Evolutionary conservation across 1,140 invertebrate species (phyloP).

Genomic region (Penaeus indicus): DNA sequence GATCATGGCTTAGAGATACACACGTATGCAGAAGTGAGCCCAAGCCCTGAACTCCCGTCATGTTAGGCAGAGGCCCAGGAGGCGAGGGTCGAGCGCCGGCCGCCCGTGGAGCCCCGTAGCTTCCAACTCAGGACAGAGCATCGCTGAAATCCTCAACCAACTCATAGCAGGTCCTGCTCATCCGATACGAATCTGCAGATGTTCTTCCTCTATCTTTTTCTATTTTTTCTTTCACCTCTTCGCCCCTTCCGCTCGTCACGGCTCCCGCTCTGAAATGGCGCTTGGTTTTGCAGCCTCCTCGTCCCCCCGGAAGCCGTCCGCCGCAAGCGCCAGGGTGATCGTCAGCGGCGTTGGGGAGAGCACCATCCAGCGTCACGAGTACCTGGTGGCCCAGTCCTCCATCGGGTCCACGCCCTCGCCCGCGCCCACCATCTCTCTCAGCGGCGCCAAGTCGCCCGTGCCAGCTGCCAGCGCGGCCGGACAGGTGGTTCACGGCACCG

Average conservation of each 20-base stretch:
- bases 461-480: slow-evolving; percentile 49
- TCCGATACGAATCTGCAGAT: too few relatives aligned
- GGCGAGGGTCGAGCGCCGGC: too few relatives aligned
- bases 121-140: too few relatives aligned
- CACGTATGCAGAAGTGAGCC: too few relatives aligned
- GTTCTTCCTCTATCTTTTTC: slow-evolving; percentile 5
- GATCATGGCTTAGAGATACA: too few relatives aligned
- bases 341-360: slow-evolving; percentile 65
- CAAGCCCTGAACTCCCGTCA: too few relatives aligned
- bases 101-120: too few relatives aligned
- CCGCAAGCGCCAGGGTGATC: slow-evolving; percentile 61
- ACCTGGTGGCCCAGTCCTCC: slow-evolving; percentile 56
- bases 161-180: too few relatives aligned
- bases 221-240: background rate
- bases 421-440: slow-evolving; percentile 44
- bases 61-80: too few relatives aligned
- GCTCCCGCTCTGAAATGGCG: background rate
- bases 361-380: slow-evolving; percentile 63
- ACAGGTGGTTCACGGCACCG: slow-evolving; percentile 55
- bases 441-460: slow-evolving; percentile 57
- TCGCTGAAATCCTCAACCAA: too few relatives aligned
- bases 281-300: slow-evolving; percentile 44
- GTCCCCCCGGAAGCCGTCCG: slow-evolving; percentile 65
- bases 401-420: slow-evolving; percentile 61
- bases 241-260: background rate